Evolutionary conservation across 2,797 vertebrate species (phyloP), one percentile per base, ranked within the genome.

Genomic region (Gymnoscopelus microlampas): DNA sequence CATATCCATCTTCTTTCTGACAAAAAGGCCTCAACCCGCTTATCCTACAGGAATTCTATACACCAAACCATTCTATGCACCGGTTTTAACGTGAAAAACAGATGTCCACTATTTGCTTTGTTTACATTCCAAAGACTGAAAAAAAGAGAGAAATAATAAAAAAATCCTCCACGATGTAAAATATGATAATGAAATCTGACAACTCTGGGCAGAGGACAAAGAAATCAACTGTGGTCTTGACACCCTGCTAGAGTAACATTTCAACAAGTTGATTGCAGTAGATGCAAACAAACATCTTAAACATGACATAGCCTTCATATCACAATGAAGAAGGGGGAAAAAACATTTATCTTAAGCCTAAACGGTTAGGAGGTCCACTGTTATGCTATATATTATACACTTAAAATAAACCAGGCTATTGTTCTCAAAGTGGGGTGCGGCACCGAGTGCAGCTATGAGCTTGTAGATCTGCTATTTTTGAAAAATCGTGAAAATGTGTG

Each of bases 91-190:
- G 88, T 93, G 94, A 92, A 95, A 95, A 93, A 93, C 95, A 98
- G 96, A 97, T 96, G 96, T 96, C 91, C 80, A 77, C 82, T 90
- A 83, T 91, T 93, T 73, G 89, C 89, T 94, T 95, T 96, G 95
- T 96, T 96, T 96, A 95, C 94, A 95, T 96, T 95, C 90, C 93
- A 85, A 71, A 87, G 86, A 87, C 79, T 88, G 60, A 65, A 54
- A 62, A 62, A 59, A 26, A 85, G 83, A 85, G 75, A 70, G 89
- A 78, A 88, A 78, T 39, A 44, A 44, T 0, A 44, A 44, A 10
- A 10, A 44, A 44, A 44, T 44, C 68, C 44, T 48, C 68, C 66
- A 82, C 88, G 84, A 92, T 92, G 91, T 95, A 90, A 94, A 88
- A 92, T 83, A 88, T 56, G 85, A 92, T 77, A 82, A 73, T 67